phyloP scores from a whole-genome alignment of 1,140 invertebrate genomes.

The Trypoxylus dichotomus region DNA sequence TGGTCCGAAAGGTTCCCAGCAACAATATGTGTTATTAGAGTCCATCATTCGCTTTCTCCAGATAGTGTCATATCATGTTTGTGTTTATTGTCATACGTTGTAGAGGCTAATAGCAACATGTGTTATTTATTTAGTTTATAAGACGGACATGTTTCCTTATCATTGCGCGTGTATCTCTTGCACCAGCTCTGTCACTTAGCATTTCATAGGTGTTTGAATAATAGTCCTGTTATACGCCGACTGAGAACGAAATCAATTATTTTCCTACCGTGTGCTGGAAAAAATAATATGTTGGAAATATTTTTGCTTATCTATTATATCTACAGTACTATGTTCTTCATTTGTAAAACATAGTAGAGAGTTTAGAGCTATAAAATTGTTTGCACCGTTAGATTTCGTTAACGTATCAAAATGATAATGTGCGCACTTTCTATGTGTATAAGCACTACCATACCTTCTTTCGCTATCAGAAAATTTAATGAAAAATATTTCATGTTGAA shows the following conservation, averaged over 20 bases:
- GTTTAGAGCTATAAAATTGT: neutral
- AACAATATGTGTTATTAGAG: neutral
- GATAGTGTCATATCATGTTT: conserved; percentile 21
- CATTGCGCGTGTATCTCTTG: neutral
- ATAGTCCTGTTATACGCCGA: neutral
- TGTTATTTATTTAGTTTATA: conserved; percentile 25
- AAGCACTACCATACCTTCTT: neutral
- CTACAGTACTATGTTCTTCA: neutral
- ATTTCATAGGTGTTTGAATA: conserved; percentile 24
- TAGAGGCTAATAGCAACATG: conserved; percentile 19
- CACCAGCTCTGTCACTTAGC: conserved; percentile 9
- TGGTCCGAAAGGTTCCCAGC: neutral
- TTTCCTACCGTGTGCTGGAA: neutral
- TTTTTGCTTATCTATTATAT: conserved; percentile 12
- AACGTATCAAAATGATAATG: neutral
- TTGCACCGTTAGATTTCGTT: neutral
- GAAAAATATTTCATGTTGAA: neutral
- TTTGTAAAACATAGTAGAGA: conserved; percentile 23
- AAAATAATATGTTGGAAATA: conserved; percentile 9
- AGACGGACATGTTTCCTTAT: conserved; percentile 17
- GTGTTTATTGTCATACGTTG: conserved; percentile 15
- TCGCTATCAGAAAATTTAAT: neutral
- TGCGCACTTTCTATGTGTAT: conserved; percentile 4
- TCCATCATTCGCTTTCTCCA: conserved; percentile 24
- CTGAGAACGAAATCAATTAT: conserved; percentile 10